These are phyloP conservation scores for Paradoxurus hermaphroditus DNA, from an alignment of 2,113 vertebrate species.

Conservation along the genomic window DNA sequence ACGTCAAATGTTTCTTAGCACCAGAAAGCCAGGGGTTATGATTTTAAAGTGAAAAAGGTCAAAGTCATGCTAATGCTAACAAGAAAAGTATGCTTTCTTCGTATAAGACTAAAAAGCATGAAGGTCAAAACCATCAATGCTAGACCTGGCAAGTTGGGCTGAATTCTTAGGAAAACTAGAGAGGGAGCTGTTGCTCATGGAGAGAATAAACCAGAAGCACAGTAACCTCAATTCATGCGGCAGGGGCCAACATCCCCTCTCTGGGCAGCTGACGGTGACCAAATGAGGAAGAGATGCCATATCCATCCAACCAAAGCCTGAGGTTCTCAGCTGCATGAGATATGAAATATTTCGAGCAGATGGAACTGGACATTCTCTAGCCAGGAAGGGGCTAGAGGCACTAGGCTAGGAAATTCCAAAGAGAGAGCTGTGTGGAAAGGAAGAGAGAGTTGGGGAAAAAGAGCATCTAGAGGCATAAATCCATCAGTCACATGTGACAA, in stretches of 20 bases:
- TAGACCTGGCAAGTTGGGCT: not conserved
- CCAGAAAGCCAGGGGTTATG: not conserved
- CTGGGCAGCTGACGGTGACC: not conserved
- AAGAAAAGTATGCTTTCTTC: constrained; percentile 24
- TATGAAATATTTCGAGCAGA: not conserved
- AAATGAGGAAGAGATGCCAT: not conserved
- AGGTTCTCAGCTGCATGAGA: not conserved
- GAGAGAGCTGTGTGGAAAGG: not conserved
- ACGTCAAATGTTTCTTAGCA: not conserved
- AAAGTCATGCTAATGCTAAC: not conserved
- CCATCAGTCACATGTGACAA: not conserved
- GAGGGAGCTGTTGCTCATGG: not conserved
- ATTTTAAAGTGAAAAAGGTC: constrained; percentile 30
- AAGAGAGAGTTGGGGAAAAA: not conserved
- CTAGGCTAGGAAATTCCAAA: not conserved
- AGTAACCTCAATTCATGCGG: not conserved
- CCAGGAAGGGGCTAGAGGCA: not conserved
- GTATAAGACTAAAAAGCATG: not conserved
- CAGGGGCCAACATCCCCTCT: not conserved
- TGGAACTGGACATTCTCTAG: not conserved
- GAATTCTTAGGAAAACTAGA: not conserved
- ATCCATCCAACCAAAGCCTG: not conserved
- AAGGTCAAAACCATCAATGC: not conserved
- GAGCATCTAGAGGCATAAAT: not conserved
- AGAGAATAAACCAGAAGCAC: not conserved